Evolutionary conservation across 2,888 invertebrate genomes (phyloP).

Genomic region (Parasteatoda lunata): DNA sequence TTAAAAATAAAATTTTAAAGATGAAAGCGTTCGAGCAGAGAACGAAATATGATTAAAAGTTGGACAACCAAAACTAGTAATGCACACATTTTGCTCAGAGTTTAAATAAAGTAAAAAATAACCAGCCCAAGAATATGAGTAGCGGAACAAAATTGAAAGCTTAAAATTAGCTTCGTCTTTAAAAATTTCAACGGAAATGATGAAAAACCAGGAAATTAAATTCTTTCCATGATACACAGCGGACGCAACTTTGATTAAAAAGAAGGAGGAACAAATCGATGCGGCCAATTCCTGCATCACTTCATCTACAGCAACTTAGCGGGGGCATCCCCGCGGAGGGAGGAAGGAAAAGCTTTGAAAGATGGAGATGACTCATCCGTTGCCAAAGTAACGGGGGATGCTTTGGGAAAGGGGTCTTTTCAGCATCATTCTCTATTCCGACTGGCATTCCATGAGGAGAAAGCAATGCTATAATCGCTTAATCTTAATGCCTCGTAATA

Average conservation of each 20-base stretch:
- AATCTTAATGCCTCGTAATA: background rate
- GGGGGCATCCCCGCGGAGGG: conserved; percentile 1
- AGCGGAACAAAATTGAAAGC: too few relatives aligned
- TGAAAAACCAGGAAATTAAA: background rate
- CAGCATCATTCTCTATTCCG: background rate
- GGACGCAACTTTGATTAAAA: conserved; percentile 6
- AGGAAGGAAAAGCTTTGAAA: conserved; percentile 15
- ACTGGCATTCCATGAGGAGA: background rate
- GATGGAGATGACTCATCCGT: conserved; percentile 52
- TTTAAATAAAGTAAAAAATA: too few relatives aligned
- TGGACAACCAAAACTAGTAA: too few relatives aligned
- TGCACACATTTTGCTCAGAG: too few relatives aligned
- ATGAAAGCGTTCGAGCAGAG: too few relatives aligned
- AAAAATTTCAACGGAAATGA: too few relatives aligned
- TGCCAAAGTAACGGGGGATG: conserved; percentile 35
- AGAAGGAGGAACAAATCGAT: conserved; percentile 31
- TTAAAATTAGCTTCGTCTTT: too few relatives aligned
- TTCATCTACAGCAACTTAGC: background rate
- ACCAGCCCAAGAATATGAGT: too few relatives aligned
- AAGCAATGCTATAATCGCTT: background rate
- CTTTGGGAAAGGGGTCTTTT: background rate
- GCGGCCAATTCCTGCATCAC: background rate
- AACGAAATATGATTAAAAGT: too few relatives aligned
- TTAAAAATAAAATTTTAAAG: too few relatives aligned
- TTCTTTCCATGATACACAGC: background rate